phyloP scores from a whole-genome alignment of 2,797 vertebrate genomes.

The Pteropus rufus region DNA sequence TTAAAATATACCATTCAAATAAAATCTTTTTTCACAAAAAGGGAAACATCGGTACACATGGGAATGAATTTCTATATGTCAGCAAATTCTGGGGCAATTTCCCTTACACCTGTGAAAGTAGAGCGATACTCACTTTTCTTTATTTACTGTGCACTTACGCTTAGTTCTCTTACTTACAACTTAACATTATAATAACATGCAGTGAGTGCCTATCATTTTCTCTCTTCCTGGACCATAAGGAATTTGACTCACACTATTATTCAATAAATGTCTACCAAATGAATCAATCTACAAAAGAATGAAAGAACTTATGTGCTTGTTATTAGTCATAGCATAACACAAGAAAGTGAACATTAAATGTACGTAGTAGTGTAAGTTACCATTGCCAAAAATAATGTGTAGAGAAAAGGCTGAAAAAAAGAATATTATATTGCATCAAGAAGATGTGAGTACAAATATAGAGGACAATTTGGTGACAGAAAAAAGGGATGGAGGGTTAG shows the following conservation, averaged over 20 bases:
- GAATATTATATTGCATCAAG: background rate
- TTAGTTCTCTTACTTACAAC: background rate
- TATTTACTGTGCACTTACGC: background rate
- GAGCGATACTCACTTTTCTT: background rate
- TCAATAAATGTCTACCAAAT: background rate
- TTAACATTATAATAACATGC: background rate
- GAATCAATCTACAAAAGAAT: background rate
- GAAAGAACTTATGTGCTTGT: background rate
- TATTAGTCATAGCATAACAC: background rate
- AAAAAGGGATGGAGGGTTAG: too few relatives aligned
- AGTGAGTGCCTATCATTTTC: background rate
- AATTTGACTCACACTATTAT: background rate
- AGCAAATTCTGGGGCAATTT: background rate
- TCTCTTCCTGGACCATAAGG: background rate
- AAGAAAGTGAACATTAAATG: background rate
- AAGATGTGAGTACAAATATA: too few relatives aligned
- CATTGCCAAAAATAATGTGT: background rate
- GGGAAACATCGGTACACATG: background rate
- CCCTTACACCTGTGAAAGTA: background rate
- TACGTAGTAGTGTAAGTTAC: background rate
- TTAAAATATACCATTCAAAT: background rate
- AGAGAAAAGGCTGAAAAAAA: background rate
- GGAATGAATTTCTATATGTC: background rate
- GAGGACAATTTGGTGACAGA: too few relatives aligned
- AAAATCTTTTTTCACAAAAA: background rate